A percentile compares a stretch with the other conserved stretches of the same genome.
These are phyloP conservation scores for Rosalia funebris DNA, from an alignment of 2,888 invertebrate species.

Conservation along the genomic window DNA sequence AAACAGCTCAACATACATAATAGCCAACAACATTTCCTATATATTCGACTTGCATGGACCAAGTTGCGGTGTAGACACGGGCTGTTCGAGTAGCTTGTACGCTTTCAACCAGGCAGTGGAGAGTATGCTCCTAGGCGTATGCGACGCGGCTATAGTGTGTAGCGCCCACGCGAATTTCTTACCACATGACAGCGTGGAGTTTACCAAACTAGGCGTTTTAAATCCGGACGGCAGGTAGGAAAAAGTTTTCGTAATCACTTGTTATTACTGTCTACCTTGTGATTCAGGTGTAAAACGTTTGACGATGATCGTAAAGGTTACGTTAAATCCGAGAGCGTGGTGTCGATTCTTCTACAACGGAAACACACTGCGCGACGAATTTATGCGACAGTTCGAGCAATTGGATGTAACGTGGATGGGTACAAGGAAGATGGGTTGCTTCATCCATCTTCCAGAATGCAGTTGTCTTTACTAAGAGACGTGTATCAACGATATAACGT, in stretches of 20 bases:
- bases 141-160: conserved; percentile 89
- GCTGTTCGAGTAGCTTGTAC: conserved; percentile 90
- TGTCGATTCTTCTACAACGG: conserved; percentile 63
- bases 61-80: conserved; percentile 88
- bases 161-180: conserved; percentile 87
- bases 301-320: conserved; percentile 44
- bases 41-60: conserved; percentile 90
- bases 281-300: conserved; percentile 33
- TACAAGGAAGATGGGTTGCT: conserved; percentile 55
- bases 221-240: conserved; percentile 79
- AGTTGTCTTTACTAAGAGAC: conserved; percentile 61
- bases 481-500: conserved; percentile 66
- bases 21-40: conserved; percentile 91
- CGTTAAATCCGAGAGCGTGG: conserved; percentile 64
- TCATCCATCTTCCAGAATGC: conserved; percentile 51
- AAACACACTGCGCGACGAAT: conserved; percentile 60
- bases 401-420: conserved; percentile 69
- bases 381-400: conserved; percentile 66
- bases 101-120: conserved; percentile 85
- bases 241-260: background rate
- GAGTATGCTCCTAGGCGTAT: conserved; percentile 80
- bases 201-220: conserved; percentile 80
- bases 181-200: conserved; percentile 89
- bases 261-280: background rate
- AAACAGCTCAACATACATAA: conserved; percentile 71